Conservation (phyloP, 2,797 vertebrate species). For the Borostomias antarcticus region DNA sequence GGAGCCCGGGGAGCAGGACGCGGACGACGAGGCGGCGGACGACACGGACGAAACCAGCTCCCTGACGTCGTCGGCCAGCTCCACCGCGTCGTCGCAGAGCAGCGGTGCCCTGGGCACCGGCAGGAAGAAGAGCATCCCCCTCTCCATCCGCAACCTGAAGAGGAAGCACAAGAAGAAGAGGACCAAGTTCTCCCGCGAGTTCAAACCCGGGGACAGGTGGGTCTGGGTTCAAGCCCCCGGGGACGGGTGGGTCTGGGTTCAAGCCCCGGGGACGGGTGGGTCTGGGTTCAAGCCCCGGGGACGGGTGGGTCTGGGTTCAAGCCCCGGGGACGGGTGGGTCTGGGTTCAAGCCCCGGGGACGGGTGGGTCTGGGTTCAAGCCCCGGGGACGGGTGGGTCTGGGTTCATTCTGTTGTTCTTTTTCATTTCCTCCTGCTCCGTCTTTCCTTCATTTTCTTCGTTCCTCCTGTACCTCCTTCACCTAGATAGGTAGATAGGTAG, state of each 20-base stretch:
- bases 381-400: conserved; percentile 20
- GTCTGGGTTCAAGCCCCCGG: no score
- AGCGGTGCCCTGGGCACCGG: conserved; percentile 82
- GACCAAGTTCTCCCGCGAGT: conserved; percentile 92
- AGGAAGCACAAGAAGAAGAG: conserved; percentile 98
- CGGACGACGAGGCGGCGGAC: conserved; percentile 90
- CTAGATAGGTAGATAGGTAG: no score
- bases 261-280: no score
- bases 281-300: conserved; percentile 76
- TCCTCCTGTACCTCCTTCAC: no score
- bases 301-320: conserved; percentile 96
- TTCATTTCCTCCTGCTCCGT: neutral
- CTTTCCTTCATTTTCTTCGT: neutral
- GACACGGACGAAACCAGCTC: conserved; percentile 97
- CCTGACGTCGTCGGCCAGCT: conserved; percentile 95
- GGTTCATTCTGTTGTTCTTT: no score
- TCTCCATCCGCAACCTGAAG: conserved; percentile 96
- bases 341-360: conserved; percentile 96
- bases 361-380: no score
- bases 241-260: conserved; percentile 14
- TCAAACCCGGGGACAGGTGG: conserved; percentile 94
- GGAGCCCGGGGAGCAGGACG: conserved; percentile 87
- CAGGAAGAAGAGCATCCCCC: conserved; percentile 93
- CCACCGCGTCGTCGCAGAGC: conserved; percentile 93
- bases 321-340: conserved; percentile 92